Evolutionary conservation across 1,140 invertebrate species (phyloP), one percentile per base, ranked within the genome.

Genomic region (Manduca sexta): DNA sequence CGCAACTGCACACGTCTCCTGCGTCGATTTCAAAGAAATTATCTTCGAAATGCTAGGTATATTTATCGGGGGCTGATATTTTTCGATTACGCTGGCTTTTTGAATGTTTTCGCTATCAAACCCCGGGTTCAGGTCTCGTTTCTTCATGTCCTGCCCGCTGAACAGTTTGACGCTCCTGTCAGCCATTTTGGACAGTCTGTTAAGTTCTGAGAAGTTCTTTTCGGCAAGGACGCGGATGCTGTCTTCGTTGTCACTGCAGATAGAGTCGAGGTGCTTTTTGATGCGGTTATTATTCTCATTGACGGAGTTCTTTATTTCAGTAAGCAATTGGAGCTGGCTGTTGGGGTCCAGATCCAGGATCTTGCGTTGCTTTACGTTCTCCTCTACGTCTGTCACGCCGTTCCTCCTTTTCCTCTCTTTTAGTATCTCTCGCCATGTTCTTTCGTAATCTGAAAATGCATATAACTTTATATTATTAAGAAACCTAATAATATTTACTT

Each of bases 31-130:
- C 30, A 86, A 54, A 3, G 80, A 80, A 40, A 85, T 77, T 52
- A 86, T 82, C 55, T 83, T 86, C 33, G 76, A 70, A 48, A 86
- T 73, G 69, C 64, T 79, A n/a, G 84, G 85, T 65, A 87, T 84
- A 39, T 80, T 85, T 48, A 87, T 69, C 18, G 68, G 68, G 18
- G 68, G 62, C 33, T 64, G 59, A 1, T 65, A 49, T 17, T 52
- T 8, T 17, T 63, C 61, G 4, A 39, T 14, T 10, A 14, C 7
- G n/a, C n/a, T n/a, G 31, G 45, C 38, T 50, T 59, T 71, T 72
- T 74, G 61, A 35, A 83, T 82, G 44, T 82, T 82, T 45, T 81
- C 79, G 35, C 77, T 78, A 21, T 83, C 75, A 39, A 83, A 81
- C 3, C 77, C 75, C 1, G 75, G 75, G 13, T 74, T 78, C 13